These are phyloP conservation scores for Ectobius pallidus DNA, from an alignment of 2,888 invertebrate species.

Conservation along the genomic window DNA sequence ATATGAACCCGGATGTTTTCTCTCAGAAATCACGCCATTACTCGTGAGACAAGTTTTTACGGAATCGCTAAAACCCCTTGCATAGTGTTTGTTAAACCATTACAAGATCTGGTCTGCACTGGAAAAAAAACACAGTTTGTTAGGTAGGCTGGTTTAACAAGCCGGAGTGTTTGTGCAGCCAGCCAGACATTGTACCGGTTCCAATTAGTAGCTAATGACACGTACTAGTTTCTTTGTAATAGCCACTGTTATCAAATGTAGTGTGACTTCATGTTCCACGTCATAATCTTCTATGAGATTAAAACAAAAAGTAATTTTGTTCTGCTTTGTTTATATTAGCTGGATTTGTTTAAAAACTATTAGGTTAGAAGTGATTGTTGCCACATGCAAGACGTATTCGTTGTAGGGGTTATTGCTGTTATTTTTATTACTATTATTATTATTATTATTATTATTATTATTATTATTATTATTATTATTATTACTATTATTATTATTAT, in stretches of 20 bases:
- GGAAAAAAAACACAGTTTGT: too few species aligned
- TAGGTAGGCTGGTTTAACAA: too few species aligned
- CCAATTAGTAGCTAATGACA: constrained; percentile 29
- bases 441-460: not conserved
- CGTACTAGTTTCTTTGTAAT: constrained; percentile 10
- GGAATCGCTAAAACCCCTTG: too few species aligned
- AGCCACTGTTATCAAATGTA: constrained; percentile 17
- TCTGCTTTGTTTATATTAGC: not conserved
- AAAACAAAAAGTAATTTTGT: not conserved
- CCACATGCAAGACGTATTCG: too few species aligned
- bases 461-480: not conserved
- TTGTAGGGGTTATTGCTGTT: not conserved
- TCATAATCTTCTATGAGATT: constrained; percentile 9
- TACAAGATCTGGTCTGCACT: too few species aligned
- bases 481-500: not conserved
- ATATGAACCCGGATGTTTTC: too few species aligned
- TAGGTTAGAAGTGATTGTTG: too few species aligned
- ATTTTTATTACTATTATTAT: not conserved
- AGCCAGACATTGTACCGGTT: not conserved
- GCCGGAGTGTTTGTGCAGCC: too few species aligned
- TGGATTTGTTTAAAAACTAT: too few species aligned
- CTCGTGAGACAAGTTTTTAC: too few species aligned
- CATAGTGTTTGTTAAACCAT: too few species aligned
- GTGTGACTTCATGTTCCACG: constrained; percentile 32
- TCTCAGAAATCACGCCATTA: too few species aligned